Evolutionary conservation across 2,113 vertebrate genomes (phyloP), one percentile per base, ranked within the genome.

Genomic region (Mungos mungo): DNA sequence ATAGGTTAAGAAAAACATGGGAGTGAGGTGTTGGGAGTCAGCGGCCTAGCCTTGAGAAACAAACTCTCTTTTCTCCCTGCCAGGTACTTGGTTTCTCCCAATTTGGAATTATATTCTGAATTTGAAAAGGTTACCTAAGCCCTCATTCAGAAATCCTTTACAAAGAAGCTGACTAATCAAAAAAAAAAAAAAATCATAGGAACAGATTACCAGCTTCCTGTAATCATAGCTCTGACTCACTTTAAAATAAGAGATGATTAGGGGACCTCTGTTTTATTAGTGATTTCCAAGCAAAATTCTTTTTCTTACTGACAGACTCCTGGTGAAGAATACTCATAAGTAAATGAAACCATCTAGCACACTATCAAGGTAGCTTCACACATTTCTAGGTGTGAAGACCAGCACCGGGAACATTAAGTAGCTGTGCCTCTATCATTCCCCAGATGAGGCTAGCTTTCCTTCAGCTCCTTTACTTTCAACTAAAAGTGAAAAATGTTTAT

Each of bases 401-500:
- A 19, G 16, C 31, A 16, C 2, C 54, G 60, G 7, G 50, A 89
- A 12, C 9, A 71, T 14, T 15, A 86, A 96, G 66, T 25, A 92
- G 8, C 13, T 96, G 69, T 79, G 38, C 41, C 41, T 87, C 4
- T 35, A 69, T 90, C 7, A 89, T 25, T n/a, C 10, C 50, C 87
- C 90, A 68, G 21, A 18, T 60, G 25, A 95, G n/a, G 68, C 31
- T 31, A 50, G 52, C 38, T 87, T 91, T 88, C 33, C 79, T 89
- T 92, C 6, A 83, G 50, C 23, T 74, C 16, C 25, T 92, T 95
- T 86, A 21, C 86, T 84, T 82, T 91, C 74, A 83, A 33, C 31
- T 76, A 31, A 79, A 72, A 90, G 74, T 87, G 47, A 83, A 93
- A 96, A 97, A 96, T 57, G 52, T 93, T 96, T 93, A 68, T 83